phyloP scores from a whole-genome alignment of 2,113 vertebrate species.

The Calonectris borealis region DNA sequence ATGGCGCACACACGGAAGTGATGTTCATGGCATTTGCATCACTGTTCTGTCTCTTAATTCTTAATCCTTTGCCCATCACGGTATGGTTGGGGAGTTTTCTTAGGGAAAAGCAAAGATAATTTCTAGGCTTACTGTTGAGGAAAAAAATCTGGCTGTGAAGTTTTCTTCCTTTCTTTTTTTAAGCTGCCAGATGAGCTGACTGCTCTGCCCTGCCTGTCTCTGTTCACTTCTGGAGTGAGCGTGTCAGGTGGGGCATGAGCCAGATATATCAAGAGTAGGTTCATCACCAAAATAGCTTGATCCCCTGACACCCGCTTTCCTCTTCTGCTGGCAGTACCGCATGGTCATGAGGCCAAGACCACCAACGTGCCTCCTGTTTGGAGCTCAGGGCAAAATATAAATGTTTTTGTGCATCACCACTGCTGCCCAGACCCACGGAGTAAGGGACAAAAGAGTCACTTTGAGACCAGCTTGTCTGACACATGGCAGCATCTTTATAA shows the following conservation, averaged over 20 bases:
- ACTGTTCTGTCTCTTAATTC: neutral
- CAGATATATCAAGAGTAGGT: neutral
- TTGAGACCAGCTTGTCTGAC: neutral
- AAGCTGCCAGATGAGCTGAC: neutral
- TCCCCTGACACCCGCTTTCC: neutral
- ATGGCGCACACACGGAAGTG: accelerated
- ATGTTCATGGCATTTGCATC: neutral
- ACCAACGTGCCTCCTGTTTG: accelerated
- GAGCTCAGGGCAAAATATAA: neutral
- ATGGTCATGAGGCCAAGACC: neutral
- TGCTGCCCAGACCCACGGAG: neutral
- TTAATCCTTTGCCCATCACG: neutral
- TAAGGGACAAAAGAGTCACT: neutral
- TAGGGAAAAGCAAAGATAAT: neutral
- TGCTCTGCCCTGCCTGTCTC: neutral
- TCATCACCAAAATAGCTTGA: neutral
- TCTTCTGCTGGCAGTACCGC: neutral
- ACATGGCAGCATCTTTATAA: neutral
- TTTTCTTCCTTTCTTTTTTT: neutral
- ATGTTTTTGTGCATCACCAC: neutral
- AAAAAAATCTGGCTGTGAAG: neutral
- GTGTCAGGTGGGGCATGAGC: neutral
- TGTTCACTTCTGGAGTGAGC: neutral
- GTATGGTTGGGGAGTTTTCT: neutral
- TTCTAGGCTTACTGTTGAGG: neutral